Base-by-base conservation (phyloP, 2,888 invertebrate species). In the Drosophila koepferae region DNA sequence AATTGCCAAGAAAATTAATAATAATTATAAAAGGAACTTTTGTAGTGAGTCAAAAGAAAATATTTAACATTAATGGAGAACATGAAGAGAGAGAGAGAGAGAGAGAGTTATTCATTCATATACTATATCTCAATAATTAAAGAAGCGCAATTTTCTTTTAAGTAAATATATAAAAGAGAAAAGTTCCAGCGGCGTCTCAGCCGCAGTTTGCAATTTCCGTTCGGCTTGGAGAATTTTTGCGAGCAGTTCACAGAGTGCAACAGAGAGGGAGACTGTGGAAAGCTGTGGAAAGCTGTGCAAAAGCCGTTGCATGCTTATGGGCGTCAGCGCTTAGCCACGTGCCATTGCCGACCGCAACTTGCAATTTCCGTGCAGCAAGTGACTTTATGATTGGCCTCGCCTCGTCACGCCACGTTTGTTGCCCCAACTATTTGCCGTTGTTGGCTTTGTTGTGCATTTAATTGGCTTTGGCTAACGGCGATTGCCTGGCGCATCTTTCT, bases 171-270 rank as follows among this genome's bases (percentile, higher is more conserved):
- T 2, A 61, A 63, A 64, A 51, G 51, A 55, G 59, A 79, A 48
- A 67, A 67, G 59, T 10, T 44, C 36, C 12, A 44, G 43, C 28
- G 68, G 40, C 23, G 20, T 63, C 43, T 55, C 62, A 43, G 72
- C 81, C 77, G 72, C 82, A 84, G 74, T 81, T 86, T 80, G 77
- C 74, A 89, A 86, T 89, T 89, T 86, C 86, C 86, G 86, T 41
- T 61, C 43, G 14, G 58, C 53, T 48, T 54, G 66, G 43, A 62
- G 56, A 69, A 69, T 74, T 84, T 84, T 74, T 66, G 77, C 16
- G 38, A 14, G 36, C 10, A 36, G 36, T 3, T 36, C 36, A 10
- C 36, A 10, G 10, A 36, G 63, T 18, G 43, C 2, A 14, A 6
- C 5, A 38, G 16, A 5, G 28, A 28, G 28, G 6, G 7, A 5